Conservation (phyloP, 1,140 invertebrate species). For the Drosophila pectinifera region DNA sequence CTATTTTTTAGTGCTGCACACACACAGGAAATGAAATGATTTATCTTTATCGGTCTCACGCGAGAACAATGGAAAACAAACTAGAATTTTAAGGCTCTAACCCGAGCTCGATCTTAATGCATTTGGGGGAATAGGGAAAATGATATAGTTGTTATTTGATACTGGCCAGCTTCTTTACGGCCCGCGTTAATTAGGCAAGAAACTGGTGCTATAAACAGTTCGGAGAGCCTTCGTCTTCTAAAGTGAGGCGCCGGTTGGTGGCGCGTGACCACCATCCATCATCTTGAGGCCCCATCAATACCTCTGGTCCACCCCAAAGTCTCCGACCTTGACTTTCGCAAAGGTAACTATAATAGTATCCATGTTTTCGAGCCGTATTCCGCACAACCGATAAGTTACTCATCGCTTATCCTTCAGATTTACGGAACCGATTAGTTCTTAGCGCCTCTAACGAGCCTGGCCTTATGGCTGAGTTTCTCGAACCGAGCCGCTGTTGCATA, state of each 20-base stretch:
- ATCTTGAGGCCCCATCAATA: conserved; percentile 28
- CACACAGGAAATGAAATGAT: conserved; percentile 73
- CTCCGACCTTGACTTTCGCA: conserved; percentile 30
- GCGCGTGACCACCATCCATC: conserved; percentile 53
- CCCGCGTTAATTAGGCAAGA: conserved; percentile 59
- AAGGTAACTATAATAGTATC: conserved; percentile 9
- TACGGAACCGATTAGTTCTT: conserved; percentile 72
- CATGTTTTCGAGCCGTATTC: conserved; percentile 27
- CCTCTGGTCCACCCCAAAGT: conserved; percentile 2
- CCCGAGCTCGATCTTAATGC: conserved; percentile 38
- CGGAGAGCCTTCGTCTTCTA: conserved; percentile 22
- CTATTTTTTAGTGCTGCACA: conserved; percentile 52
- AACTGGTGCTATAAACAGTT: conserved; percentile 46
- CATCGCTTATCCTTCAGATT: conserved; percentile 64
- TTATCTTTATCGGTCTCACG: conserved; percentile 51
- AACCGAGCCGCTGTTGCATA: conserved; percentile 53
- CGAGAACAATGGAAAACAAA: conserved; percentile 45
- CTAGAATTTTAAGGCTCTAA: conserved; percentile 58
- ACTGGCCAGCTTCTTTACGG: conserved; percentile 41
- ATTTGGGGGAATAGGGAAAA: conserved; percentile 55
- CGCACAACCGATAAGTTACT: conserved; percentile 40
- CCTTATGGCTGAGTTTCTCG: conserved; percentile 29
- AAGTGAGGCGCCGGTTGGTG: conserved; percentile 36
- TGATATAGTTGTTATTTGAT: conserved; percentile 58
- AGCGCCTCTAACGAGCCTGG: conserved; percentile 65